Evolutionary conservation across 2,113 vertebrate genomes (phyloP), one percentile per base, ranked within the genome.

Genomic region (Acrocephalus arundinaceus): DNA sequence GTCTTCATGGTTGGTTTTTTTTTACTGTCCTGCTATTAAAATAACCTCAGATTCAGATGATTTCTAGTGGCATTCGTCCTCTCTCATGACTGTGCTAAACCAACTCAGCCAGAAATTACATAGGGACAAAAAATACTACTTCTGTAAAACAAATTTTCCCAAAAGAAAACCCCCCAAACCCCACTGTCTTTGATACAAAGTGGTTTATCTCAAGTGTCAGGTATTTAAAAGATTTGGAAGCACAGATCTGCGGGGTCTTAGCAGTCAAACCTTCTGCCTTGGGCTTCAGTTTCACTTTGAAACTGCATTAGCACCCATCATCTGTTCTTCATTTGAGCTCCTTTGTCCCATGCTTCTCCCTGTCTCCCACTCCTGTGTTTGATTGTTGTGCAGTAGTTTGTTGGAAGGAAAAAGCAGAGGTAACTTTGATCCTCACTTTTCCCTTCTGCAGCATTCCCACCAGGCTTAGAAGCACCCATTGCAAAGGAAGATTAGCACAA

Each of bases 81-180:
- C 51, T 91, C 21, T 80, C 13, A 5, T 86, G 68, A 55, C 37
- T 70, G 17, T 61, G 30, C 39, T 95, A 73, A 95, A 90, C 25
- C 25, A 93, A 13, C 10, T 12, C 35, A 74, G 65, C 4, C 63
- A 82, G 86, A 89, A 80, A 66, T 73, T 0, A 59, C 13, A 52
- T 11, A 46, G 4, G 2, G 13, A 57, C 48, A 76, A 27, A 30
- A 67, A 85, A 86, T 96, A 85, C 39, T 51, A 33, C 25, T 73
- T 52, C 57, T 55, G n/a, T 35, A 79, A 62, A 81, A 30, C 9
- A 78, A 16, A 3, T 20, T 59, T 63, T 12, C 4, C 2, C 1
- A 10, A 3, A 5, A 5, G 2, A 28, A 21, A 15, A 23, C 1
- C 0, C 20, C 2, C 4, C 13, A 31, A 45, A 22, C 4, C 8